Conservation (phyloP, 2,113 vertebrate genomes). For the Pelecanus crispus region DNA sequence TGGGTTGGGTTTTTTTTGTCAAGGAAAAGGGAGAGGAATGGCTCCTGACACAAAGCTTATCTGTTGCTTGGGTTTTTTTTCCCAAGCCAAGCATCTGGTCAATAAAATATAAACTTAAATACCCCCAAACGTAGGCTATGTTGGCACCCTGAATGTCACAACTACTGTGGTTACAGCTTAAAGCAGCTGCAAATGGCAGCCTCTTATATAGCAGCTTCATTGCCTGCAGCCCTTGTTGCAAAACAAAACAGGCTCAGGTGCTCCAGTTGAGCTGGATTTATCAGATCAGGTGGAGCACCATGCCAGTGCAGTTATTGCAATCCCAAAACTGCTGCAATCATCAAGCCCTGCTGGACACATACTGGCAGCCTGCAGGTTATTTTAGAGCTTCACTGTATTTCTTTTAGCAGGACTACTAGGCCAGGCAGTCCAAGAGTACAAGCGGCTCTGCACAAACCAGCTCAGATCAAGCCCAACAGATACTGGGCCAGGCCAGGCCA, state of each 20-base stretch:
- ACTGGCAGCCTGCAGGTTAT: background rate
- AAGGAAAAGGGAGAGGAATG: background rate
- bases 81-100: background rate
- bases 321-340: background rate
- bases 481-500: background rate
- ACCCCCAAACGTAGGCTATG: background rate
- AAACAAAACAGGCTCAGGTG: background rate
- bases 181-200: background rate
- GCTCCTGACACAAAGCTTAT: background rate
- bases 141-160: background rate
- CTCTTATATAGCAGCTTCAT: background rate
- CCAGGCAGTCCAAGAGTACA: background rate
- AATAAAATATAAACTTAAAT: background rate
- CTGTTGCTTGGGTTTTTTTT: background rate
- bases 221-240: background rate
- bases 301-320: background rate
- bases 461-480: background rate
- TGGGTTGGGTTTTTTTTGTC: no score
- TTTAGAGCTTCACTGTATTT: background rate
- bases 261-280: background rate
- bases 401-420: background rate
- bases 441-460: background rate
- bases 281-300: accelerated
- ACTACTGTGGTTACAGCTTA: background rate
- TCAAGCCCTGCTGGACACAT: background rate